Evolutionary conservation across 2,113 vertebrate species (phyloP).

Genomic region (Crotalus tigris): DNA sequence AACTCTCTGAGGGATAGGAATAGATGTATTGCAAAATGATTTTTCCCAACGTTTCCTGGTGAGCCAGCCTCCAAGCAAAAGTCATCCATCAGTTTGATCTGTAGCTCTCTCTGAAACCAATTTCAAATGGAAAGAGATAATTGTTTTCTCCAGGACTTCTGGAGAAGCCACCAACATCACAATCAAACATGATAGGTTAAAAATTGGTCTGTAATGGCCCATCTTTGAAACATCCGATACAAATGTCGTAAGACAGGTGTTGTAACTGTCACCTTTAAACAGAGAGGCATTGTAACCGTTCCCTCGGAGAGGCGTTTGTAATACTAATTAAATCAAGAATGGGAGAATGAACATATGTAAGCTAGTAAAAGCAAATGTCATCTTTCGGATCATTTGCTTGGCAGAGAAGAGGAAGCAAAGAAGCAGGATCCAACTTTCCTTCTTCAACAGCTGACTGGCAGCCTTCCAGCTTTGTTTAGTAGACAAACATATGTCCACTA

Average conservation of each 20-base stretch:
- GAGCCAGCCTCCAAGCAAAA: background rate
- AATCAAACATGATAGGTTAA: background rate
- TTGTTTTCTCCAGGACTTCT: background rate
- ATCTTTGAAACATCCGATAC: background rate
- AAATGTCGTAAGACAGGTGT: background rate
- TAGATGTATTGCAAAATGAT: background rate
- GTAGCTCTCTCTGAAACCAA: background rate
- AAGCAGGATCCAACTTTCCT: background rate
- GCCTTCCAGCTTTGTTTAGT: background rate
- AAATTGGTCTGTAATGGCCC: background rate
- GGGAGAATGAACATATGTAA: background rate
- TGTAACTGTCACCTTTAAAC: background rate
- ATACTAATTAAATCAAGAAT: background rate
- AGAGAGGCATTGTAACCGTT: background rate
- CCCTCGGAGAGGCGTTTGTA: background rate
- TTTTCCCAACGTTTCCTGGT: background rate
- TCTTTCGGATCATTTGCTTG: background rate
- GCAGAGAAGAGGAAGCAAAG: background rate
- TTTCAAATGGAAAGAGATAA: background rate
- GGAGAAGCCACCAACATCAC: background rate
- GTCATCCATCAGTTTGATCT: background rate
- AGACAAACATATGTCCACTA: background rate
- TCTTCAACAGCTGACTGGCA: background rate
- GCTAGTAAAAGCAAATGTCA: background rate
- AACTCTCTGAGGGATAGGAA: background rate